phyloP scores from a whole-genome alignment of 2,113 vertebrate species.

The Anguilla rostrata region DNA sequence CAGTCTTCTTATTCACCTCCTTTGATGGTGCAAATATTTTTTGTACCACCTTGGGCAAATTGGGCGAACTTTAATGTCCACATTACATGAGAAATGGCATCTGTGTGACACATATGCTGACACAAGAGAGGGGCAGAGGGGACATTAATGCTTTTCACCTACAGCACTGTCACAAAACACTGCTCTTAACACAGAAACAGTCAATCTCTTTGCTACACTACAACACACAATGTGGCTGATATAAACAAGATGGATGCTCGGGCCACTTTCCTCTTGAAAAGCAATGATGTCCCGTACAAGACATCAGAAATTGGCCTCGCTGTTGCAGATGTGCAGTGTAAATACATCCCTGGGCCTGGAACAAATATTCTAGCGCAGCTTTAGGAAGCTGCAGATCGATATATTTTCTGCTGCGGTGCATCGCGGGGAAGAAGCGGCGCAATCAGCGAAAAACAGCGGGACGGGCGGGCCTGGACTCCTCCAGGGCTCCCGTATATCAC shows the following conservation, averaged over 20 bases:
- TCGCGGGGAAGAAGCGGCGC: background rate
- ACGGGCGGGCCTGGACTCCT: background rate
- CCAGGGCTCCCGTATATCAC: background rate
- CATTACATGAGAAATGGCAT: background rate
- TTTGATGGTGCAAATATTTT: background rate
- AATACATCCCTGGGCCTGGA: constrained; percentile 7
- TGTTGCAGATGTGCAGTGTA: background rate
- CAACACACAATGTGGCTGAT: background rate
- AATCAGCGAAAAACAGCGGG: background rate
- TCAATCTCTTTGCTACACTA: background rate
- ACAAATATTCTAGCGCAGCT: background rate
- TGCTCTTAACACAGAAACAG: background rate
- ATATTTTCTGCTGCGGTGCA: constrained; percentile 15
- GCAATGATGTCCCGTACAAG: background rate
- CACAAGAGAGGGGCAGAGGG: background rate
- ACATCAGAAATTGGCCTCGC: background rate
- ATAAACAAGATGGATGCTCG: background rate
- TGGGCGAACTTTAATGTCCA: background rate
- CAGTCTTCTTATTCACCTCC: background rate
- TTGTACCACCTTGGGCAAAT: background rate
- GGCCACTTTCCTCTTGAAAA: background rate
- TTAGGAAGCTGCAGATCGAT: constrained; percentile 16
- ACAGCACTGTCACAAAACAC: background rate
- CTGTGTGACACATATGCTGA: background rate
- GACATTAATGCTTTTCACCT: background rate